Conservation (phyloP, 1,140 invertebrate species). For the Dendroctonus ponderosae region DNA sequence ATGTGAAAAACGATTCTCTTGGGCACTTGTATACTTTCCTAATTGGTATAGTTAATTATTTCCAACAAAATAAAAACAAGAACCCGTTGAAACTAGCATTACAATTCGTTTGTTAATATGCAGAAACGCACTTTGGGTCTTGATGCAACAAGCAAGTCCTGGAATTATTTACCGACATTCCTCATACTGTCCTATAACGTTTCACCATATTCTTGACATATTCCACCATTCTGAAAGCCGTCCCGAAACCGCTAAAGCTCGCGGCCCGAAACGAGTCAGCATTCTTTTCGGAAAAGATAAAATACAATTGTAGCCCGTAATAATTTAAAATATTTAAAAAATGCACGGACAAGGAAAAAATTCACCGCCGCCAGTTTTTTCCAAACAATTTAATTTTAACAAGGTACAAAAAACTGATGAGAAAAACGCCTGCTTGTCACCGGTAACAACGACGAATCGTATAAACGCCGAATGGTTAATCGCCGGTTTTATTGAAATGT, state of each 20-base stretch:
- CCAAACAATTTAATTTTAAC: constrained; percentile 21
- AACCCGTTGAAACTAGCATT: too few relatives aligned
- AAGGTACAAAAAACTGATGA: constrained; percentile 18
- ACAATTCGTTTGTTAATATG: too few relatives aligned
- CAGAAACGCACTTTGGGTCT: too few relatives aligned
- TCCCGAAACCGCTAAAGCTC: constrained; percentile 11
- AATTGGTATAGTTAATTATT: too few relatives aligned
- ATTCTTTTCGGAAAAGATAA: constrained; percentile 23
- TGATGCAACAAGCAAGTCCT: too few relatives aligned
- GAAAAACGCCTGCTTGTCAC: constrained; percentile 20
- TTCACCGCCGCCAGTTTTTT: constrained; percentile 16
- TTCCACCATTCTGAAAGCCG: constrained; percentile 4
- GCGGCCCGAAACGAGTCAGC: constrained; percentile 16
- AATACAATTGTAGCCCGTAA: constrained; percentile 20
- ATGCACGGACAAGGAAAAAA: constrained; percentile 16
- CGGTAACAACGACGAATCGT: constrained; percentile 12
- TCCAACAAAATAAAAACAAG: too few relatives aligned
- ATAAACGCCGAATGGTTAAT: neutral
- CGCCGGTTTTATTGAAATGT: too few relatives aligned
- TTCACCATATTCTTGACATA: constrained; percentile 16
- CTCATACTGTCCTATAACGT: neutral
- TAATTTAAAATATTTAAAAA: constrained; percentile 25
- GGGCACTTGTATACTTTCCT: too few relatives aligned
- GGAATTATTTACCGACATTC: too few relatives aligned
- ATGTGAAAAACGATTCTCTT: too few relatives aligned